Percentiles rank a stretch among this genome's conserved stretches.
Evolutionary conservation across 2,113 vertebrate species (phyloP).

Genomic region (Melozone crissalis): DNA sequence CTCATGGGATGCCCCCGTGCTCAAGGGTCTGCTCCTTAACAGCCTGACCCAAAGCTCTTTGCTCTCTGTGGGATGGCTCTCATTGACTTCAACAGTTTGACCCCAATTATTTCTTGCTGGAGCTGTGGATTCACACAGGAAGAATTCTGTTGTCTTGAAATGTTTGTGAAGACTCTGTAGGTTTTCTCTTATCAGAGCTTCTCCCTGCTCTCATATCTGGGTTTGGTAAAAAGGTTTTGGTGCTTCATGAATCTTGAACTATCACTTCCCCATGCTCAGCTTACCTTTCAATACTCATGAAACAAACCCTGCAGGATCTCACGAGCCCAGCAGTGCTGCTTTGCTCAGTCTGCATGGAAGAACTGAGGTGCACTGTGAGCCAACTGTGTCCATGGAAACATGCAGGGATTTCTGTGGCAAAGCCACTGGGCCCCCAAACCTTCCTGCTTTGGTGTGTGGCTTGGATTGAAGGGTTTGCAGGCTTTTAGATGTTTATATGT

Average conservation of each 20-base stretch:
- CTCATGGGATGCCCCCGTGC: neutral
- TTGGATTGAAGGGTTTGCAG: neutral
- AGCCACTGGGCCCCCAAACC: neutral
- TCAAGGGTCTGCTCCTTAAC: neutral
- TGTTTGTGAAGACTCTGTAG: neutral
- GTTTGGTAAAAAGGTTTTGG: neutral
- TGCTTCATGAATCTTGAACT: neutral
- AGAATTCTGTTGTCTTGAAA: neutral
- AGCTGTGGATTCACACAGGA: neutral
- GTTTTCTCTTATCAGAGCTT: neutral
- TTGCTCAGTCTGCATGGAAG: neutral
- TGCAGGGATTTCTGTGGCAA: neutral
- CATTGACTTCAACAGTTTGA: neutral
- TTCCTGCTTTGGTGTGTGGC: neutral
- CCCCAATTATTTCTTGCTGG: neutral
- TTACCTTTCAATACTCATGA: neutral
- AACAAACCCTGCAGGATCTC: neutral
- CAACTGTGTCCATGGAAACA: accelerated
- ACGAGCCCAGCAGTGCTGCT: neutral
- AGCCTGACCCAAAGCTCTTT: neutral
- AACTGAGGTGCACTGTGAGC: neutral
- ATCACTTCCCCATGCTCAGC: neutral
- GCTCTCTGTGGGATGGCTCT: neutral
- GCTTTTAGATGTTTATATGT: neutral
- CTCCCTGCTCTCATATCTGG: neutral